A percentile compares a stretch with the other conserved stretches of the same genome.
These are phyloP conservation scores for Cataglyphis cursor DNA, from an alignment of 2,888 invertebrate genomes.

Conservation along the genomic window DNA sequence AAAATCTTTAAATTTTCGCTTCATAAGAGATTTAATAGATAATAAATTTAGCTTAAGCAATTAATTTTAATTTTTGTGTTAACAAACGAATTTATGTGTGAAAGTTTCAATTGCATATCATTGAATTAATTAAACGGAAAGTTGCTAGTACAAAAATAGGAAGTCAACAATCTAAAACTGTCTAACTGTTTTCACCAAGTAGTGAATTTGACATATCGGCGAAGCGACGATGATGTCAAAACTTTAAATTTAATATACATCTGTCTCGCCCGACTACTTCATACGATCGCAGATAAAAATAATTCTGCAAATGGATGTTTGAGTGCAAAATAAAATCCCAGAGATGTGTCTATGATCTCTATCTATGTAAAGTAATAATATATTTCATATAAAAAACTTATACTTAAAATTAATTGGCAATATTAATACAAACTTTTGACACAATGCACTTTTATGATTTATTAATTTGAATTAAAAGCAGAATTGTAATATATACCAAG, in stretches of 20 bases:
- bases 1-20: neutral
- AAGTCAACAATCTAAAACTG: neutral
- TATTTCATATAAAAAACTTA: slow-evolving; percentile 1
- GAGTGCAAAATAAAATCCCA: slow-evolving; percentile 6
- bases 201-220: neutral
- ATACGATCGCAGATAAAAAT: neutral
- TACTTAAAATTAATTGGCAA: neutral
- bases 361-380: neutral
- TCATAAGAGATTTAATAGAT: neutral
- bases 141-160: neutral
- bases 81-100: neutral
- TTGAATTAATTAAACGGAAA: neutral
- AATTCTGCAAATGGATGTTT: neutral
- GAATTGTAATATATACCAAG: neutral
- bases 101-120: neutral
- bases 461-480: neutral
- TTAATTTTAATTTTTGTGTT: neutral
- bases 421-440: neutral
- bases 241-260: slow-evolving; percentile 19
- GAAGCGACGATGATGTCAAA: neutral
- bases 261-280: neutral
- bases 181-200: neutral
- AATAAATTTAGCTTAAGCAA: neutral
- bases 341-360: neutral
- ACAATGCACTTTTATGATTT: neutral